phyloP scores from a whole-genome alignment of 1,140 invertebrate genomes.

The Anastatus disparis region DNA sequence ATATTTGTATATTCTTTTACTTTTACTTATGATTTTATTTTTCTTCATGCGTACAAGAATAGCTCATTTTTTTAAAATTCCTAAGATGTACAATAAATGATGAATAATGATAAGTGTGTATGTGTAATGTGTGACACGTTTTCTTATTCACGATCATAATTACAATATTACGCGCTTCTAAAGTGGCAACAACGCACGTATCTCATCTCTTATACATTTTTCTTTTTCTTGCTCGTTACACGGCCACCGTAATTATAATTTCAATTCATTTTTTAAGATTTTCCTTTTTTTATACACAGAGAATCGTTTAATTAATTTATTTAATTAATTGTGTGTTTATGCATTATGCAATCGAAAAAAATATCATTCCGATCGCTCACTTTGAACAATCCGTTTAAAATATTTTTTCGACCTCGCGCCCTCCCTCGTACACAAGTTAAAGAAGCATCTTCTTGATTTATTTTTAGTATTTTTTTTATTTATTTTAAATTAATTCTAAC shows the following conservation, averaged over 20 bases:
- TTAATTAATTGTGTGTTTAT: too few relatives aligned
- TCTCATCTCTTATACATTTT: too few relatives aligned
- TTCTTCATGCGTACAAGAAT: background rate
- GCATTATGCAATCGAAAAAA: too few relatives aligned
- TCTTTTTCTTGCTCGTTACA: background rate
- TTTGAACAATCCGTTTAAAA: too few relatives aligned
- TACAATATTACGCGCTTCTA: background rate
- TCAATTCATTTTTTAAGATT: background rate
- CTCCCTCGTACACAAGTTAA: too few relatives aligned
- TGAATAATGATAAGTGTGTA: background rate
- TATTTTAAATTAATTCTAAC: slow-evolving; percentile 8
- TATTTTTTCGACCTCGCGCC: background rate
- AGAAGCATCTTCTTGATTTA: too few relatives aligned
- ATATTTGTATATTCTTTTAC: background rate
- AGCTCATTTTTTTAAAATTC: background rate
- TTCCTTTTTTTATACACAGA: background rate
- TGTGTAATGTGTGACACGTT: background rate
- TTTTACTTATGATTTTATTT: background rate
- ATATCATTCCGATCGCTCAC: too few relatives aligned
- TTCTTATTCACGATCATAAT: background rate
- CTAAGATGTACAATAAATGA: background rate
- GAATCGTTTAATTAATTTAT: background rate
- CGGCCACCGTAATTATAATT: background rate
- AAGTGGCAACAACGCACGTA: background rate
- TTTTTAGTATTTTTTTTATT: background rate